phyloP scores from a whole-genome alignment of 2,797 vertebrate genomes.

The Liasis olivaceus region DNA sequence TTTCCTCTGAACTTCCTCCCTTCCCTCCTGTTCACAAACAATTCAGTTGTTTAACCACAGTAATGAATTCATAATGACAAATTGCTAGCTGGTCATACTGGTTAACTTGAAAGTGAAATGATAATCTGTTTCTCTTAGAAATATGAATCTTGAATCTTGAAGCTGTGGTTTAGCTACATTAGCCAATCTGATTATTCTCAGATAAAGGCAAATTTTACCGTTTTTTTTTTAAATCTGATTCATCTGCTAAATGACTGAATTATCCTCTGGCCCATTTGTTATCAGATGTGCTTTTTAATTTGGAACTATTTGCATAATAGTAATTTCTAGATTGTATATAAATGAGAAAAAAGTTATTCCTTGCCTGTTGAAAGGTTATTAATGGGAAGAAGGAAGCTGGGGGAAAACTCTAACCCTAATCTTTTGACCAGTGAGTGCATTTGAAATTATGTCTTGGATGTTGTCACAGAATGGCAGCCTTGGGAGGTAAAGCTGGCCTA shows the following conservation, averaged over 20 bases:
- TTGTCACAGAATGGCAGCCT: too few relatives aligned
- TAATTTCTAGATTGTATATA: neutral
- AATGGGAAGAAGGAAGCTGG: neutral
- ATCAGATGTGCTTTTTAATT: neutral
- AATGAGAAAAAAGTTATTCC: neutral
- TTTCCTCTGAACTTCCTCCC: neutral
- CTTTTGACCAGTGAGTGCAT: too few relatives aligned
- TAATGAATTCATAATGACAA: constrained; percentile 21
- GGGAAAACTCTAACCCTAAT: too few relatives aligned
- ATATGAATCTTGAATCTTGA: neutral
- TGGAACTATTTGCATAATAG: neutral
- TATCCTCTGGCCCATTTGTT: neutral
- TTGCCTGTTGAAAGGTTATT: neutral
- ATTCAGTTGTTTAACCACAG: neutral
- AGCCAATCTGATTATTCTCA: neutral
- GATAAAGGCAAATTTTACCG: neutral
- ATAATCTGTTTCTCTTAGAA: constrained; percentile 4
- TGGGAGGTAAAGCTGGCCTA: too few relatives aligned
- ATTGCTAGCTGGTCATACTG: neutral
- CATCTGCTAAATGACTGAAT: neutral
- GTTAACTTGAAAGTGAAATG: constrained; percentile 13
- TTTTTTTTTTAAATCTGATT: neutral
- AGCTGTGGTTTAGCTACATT: neutral
- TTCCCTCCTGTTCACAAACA: neutral
- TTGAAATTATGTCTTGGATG: too few relatives aligned